These are phyloP conservation scores for Haemorhous mexicanus DNA, from an alignment of 2,113 vertebrate species.

Conservation along the genomic window DNA sequence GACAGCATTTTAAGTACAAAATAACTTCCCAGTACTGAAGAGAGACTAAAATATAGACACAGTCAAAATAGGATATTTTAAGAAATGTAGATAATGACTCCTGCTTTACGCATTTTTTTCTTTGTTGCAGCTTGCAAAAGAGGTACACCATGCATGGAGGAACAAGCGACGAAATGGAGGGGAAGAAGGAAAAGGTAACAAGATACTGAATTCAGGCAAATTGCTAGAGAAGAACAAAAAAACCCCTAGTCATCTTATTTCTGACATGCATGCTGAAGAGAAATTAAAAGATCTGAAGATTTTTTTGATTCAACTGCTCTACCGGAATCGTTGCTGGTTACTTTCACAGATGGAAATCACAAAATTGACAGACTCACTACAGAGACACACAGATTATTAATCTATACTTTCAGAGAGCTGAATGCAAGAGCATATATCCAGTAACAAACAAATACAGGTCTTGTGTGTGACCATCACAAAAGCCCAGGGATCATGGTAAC, in stretches of 20 bases:
- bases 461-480: not conserved
- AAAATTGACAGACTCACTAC: fast-evolving
- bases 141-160: not conserved
- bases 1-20: not conserved
- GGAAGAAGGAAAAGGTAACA: not conserved
- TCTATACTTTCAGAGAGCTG: fast-evolving
- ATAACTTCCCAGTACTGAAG: not conserved
- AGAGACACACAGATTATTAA: not conserved
- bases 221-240: not conserved
- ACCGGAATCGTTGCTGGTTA: not conserved
- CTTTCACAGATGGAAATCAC: not conserved
- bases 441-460: not conserved
- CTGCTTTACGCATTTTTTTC: not conserved
- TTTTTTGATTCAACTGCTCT: not conserved
- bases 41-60: not conserved
- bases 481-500: not conserved
- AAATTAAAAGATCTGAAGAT: not conserved
- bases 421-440: not conserved
- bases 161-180: not conserved
- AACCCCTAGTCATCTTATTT: not conserved
- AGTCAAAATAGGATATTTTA: not conserved
- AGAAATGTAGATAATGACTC: not conserved
- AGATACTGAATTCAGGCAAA: not conserved
- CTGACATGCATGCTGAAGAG: not conserved
- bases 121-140: not conserved